Evolutionary conservation across 92 coral and sea anemone genomes (phyloP).

Genomic region (Umimayanthus chanpuru): DNA sequence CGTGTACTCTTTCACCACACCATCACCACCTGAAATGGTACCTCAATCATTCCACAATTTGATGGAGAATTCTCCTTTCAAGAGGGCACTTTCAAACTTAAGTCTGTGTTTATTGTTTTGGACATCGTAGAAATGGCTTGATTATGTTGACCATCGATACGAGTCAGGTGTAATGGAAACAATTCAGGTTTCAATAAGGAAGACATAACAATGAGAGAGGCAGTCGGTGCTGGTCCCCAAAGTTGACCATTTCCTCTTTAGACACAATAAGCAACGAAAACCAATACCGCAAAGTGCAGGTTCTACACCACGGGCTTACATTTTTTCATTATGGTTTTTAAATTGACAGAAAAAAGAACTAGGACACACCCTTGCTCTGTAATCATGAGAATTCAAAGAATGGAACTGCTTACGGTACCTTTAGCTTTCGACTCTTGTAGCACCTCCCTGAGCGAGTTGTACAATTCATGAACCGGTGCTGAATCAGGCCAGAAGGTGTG

Average conservation of each 20-base stretch:
- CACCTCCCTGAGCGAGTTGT: constrained; percentile 76
- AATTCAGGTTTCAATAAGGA: not conserved
- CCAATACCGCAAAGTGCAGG: no score
- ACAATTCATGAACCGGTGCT: constrained; percentile 59
- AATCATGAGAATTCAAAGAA: not conserved
- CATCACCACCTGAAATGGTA: constrained; percentile 39
- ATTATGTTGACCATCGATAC: not conserved
- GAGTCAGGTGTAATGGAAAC: not conserved
- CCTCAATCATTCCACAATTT: not conserved
- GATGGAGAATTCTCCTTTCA: not conserved
- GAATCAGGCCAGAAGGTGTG: constrained; percentile 62
- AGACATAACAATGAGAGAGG: not conserved
- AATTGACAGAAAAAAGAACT: no score
- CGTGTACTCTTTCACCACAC: constrained; percentile 52
- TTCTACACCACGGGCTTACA: no score
- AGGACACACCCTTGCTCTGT: not conserved
- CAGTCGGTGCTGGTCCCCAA: no score
- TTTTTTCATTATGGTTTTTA: no score
- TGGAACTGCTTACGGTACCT: constrained; percentile 29
- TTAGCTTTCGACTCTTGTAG: constrained; percentile 50
- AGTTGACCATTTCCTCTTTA: no score
- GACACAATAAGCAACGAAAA: no score
- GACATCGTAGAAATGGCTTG: not conserved
- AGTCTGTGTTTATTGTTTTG: not conserved
- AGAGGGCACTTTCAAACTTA: not conserved